Evolutionary conservation across 1,140 invertebrate genomes (phyloP).

Genomic region (Drosophila nigromelanica): DNA sequence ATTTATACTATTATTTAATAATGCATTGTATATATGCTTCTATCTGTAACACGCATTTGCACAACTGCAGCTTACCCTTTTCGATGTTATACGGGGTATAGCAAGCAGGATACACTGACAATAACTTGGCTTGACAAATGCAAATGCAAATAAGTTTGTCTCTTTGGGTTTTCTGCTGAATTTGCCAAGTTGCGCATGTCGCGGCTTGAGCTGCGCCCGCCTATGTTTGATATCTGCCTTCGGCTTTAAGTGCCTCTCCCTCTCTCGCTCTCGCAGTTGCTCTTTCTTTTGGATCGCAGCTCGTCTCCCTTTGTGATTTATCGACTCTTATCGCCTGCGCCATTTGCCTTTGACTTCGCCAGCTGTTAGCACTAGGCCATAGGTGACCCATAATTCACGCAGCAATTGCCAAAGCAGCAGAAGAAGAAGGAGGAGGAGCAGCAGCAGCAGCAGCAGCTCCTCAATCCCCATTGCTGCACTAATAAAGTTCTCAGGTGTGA

Average conservation of each 20-base stretch:
- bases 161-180: constrained; percentile 45
- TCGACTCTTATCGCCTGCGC: constrained; percentile 62
- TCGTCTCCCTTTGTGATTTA: constrained; percentile 41
- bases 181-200: constrained; percentile 26
- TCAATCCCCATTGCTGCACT: constrained; percentile 44
- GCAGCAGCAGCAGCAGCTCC: background rate
- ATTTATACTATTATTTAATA: no score
- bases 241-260: background rate
- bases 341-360: constrained; percentile 42
- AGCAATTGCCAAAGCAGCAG: constrained; percentile 23
- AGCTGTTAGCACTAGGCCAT: constrained; percentile 31
- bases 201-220: constrained; percentile 14
- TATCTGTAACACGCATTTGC: no score
- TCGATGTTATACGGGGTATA: background rate
- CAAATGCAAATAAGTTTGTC: constrained; percentile 76
- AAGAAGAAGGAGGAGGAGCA: background rate
- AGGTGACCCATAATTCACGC: constrained; percentile 73
- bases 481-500: constrained; percentile 83
- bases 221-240: constrained; percentile 65
- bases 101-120: constrained; percentile 8
- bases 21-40: no score
- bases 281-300: background rate
- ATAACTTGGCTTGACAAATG: constrained; percentile 53
- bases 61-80: no score
- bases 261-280: background rate